These are phyloP conservation scores for Labeo rohita DNA, from an alignment of 2,113 vertebrate species.

Conservation along the genomic window DNA sequence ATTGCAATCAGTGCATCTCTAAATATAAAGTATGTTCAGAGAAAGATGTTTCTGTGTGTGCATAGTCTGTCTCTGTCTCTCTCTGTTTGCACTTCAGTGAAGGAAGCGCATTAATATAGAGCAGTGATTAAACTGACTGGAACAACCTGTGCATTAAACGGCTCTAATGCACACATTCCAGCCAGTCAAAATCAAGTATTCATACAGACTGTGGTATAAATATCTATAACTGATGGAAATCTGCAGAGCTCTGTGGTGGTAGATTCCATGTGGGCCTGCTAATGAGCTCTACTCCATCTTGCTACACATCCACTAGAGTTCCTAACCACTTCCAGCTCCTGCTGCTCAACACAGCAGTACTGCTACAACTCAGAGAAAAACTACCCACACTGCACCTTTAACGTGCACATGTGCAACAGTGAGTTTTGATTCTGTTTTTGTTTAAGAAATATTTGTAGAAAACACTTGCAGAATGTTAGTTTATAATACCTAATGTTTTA, in stretches of 20 bases:
- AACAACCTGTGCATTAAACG: background rate
- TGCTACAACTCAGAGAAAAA: conserved; percentile 12
- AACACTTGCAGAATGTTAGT: too few relatives aligned
- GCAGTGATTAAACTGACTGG: background rate
- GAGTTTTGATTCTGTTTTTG: background rate
- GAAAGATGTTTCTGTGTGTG: background rate
- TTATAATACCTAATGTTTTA: background rate
- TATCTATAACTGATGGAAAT: background rate
- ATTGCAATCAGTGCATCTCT: too few relatives aligned
- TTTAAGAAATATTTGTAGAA: too few relatives aligned
- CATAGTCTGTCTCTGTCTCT: too few relatives aligned
- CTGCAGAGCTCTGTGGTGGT: background rate
- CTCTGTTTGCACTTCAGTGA: background rate
- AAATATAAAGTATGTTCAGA: background rate
- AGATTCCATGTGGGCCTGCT: conserved; percentile 6
- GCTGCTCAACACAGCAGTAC: conserved; percentile 30
- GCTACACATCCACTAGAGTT: conserved; percentile 11
- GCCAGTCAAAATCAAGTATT: background rate
- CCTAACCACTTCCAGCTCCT: conserved; percentile 4
- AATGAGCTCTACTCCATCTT: conserved; percentile 49
- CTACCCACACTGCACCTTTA: background rate
- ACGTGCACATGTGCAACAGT: background rate
- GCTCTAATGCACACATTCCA: background rate
- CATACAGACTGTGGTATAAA: background rate
- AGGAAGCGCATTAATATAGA: too few relatives aligned